Conservation (phyloP, 2,888 invertebrate genomes). For the Trissolcus brochymenae region DNA sequence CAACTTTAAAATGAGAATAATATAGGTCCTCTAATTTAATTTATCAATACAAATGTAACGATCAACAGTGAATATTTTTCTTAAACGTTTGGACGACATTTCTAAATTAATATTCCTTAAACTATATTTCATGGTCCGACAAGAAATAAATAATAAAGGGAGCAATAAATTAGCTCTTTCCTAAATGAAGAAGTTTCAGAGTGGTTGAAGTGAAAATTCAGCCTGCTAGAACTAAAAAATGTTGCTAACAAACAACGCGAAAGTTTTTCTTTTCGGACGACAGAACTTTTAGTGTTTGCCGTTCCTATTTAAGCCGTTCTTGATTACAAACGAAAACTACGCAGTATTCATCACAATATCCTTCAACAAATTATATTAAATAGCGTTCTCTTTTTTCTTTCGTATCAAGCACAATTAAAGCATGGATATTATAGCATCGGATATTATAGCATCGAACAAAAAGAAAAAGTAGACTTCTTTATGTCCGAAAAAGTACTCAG, state of each 20-base stretch:
- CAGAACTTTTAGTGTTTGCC: background rate
- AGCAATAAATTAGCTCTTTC: conserved; percentile 16
- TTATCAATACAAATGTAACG: no score
- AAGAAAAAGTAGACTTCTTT: background rate
- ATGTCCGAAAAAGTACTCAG: conserved; percentile 21
- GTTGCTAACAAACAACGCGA: conserved; percentile 1
- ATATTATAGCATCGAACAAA: background rate
- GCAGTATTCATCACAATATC: background rate
- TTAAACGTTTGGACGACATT: no score
- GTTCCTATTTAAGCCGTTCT: background rate
- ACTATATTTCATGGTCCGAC: no score
- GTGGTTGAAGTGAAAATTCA: no score
- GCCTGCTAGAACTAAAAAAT: background rate
- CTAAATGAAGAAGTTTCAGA: conserved; percentile 10
- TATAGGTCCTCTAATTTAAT: no score
- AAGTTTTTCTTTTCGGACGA: background rate
- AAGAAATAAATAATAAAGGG: background rate
- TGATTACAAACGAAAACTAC: background rate
- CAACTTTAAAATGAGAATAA: no score
- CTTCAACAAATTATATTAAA: background rate
- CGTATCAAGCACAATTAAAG: background rate
- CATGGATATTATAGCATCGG: no score
- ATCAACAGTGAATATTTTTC: no score
- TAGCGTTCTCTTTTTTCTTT: background rate
- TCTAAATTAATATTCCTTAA: no score